A percentile compares a stretch with the other conserved stretches of the same genome.
These are phyloP conservation scores for Danio kyathit DNA, from an alignment of 2,797 vertebrate species.

Conservation along the genomic window DNA sequence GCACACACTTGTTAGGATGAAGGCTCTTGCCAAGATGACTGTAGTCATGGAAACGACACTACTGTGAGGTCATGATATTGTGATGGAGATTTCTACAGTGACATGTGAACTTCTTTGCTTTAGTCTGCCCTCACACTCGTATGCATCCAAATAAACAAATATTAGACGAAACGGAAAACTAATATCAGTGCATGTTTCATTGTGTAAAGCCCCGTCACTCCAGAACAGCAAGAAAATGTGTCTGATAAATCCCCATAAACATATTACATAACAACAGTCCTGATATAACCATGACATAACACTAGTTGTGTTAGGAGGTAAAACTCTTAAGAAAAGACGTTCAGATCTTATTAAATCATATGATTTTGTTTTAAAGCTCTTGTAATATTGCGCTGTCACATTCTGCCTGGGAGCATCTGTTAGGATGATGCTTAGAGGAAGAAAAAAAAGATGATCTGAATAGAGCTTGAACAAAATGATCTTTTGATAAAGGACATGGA, in stretches of 20 bases:
- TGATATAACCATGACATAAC: background rate
- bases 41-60: conserved; percentile 75
- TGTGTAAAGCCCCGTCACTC: too few species aligned
- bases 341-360: background rate
- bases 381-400: background rate
- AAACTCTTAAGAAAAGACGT: conserved; percentile 5
- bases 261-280: conserved; percentile 11
- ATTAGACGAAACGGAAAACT: background rate
- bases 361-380: conserved; percentile 1
- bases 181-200: background rate
- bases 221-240: background rate
- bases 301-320: background rate
- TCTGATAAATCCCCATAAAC: background rate
- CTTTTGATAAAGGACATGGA: background rate
- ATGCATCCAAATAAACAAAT: background rate
- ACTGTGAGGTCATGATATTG: conserved; percentile 67
- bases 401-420: conserved; percentile 9
- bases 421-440: background rate
- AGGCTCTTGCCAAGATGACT: conserved; percentile 14
- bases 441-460: background rate
- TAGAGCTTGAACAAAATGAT: conserved; percentile 15
- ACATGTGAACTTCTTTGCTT: background rate
- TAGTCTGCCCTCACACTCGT: background rate
- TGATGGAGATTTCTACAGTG: background rate
- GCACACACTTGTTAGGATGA: conserved; percentile 53